Percentiles rank a stretch among this genome's conserved stretches.
These are phyloP conservation scores for Sardina pilchardus DNA, from an alignment of 2,113 vertebrate genomes.

Conservation along the genomic window DNA sequence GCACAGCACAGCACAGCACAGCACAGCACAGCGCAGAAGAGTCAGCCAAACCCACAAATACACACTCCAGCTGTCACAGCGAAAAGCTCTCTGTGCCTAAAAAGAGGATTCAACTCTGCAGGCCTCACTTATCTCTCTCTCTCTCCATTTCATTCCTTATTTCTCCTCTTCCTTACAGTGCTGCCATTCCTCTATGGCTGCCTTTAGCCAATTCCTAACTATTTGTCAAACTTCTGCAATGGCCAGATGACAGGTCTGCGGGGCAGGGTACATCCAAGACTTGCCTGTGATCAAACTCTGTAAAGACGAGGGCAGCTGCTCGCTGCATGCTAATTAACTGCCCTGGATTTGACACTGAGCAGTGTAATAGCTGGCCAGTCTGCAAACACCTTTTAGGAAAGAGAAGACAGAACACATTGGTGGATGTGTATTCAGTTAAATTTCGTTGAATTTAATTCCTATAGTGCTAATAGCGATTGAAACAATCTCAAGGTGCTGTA, in stretches of 20 bases:
- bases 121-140: background rate
- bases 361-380: background rate
- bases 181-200: background rate
- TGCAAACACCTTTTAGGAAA: background rate
- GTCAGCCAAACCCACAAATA: slow-evolving; percentile 23
- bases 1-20: background rate
- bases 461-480: no score
- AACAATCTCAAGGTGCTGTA: no score
- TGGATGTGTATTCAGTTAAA: background rate
- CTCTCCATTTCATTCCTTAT: background rate
- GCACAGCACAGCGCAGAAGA: slow-evolving; percentile 22
- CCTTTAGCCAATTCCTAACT: background rate
- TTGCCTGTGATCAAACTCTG: slow-evolving; percentile 5
- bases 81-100: background rate
- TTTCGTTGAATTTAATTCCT: no score
- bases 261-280: background rate
- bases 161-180: background rate
- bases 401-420: background rate
- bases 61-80: slow-evolving; percentile 15
- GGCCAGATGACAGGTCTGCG: background rate
- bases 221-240: background rate
- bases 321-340: background rate
- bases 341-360: slow-evolving; percentile 2
- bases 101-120: no score
- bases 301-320: background rate